Evolutionary conservation across 2,797 vertebrate species (phyloP).

Genomic region (Graptemys geographica): DNA sequence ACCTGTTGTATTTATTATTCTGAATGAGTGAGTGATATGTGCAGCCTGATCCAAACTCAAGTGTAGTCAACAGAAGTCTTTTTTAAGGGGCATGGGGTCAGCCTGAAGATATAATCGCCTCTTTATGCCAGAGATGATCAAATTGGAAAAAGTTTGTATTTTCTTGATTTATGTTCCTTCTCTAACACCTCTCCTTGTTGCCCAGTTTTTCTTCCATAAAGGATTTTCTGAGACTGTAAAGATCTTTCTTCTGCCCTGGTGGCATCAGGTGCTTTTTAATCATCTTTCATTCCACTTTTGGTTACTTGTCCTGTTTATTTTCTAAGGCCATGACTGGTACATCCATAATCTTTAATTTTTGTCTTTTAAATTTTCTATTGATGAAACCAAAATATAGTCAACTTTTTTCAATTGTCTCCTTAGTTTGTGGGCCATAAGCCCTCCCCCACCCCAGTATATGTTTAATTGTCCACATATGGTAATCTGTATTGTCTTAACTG

Average conservation of each 20-base stretch:
- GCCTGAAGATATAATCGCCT: neutral
- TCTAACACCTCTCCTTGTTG: neutral
- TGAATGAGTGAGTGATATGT: rapidly evolving
- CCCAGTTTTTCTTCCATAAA: conserved; percentile 9
- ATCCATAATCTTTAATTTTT: conserved; percentile 24
- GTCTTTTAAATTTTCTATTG: conserved; percentile 40
- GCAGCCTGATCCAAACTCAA: neutral
- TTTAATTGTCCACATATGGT: neutral
- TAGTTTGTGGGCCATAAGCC: neutral
- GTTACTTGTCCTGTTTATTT: conserved; percentile 51
- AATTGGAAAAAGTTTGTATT: conserved; percentile 32
- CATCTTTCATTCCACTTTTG: conserved; percentile 39
- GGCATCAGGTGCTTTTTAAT: conserved; percentile 59
- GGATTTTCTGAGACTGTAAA: conserved; percentile 51
- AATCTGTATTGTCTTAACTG: conserved; percentile 39
- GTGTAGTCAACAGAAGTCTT: rapidly evolving
- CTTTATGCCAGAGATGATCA: neutral
- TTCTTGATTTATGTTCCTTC: neutral
- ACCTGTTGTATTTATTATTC: rapidly evolving
- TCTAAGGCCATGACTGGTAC: neutral
- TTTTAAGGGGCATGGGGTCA: neutral
- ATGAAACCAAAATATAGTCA: conserved; percentile 33
- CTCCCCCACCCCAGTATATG: neutral
- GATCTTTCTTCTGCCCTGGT: conserved; percentile 55
- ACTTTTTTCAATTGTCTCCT: neutral